These are phyloP conservation scores for Benitochromis conjunctus DNA, from an alignment of 2,113 vertebrate genomes.

Conservation along the genomic window DNA sequence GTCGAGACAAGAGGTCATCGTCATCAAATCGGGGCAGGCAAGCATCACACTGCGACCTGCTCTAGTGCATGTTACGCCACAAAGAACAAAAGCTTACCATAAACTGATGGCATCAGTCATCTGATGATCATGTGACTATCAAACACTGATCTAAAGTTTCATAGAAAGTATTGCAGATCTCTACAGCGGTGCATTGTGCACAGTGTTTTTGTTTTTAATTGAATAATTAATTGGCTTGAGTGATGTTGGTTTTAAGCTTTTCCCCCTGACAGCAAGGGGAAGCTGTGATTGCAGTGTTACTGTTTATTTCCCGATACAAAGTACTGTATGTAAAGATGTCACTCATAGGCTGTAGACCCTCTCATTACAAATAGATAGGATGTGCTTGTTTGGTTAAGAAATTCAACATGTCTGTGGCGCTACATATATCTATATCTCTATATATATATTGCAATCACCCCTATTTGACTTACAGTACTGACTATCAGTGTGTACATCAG, in stretches of 20 bases:
- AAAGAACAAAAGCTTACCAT: conserved; percentile 38
- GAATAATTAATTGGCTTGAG: conserved; percentile 1
- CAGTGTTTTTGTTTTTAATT: not conserved
- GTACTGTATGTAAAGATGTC: conserved; percentile 60
- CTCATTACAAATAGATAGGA: conserved; percentile 22
- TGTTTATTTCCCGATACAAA: conserved; percentile 46
- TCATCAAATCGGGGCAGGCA: conserved; percentile 19
- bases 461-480: conserved; percentile 40
- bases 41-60: conserved; percentile 3
- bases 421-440: not conserved
- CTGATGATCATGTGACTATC: conserved; percentile 14
- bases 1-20: conserved; percentile 3
- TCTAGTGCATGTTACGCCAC: conserved; percentile 52
- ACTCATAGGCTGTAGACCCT: conserved; percentile 19
- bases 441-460: conserved; percentile 1
- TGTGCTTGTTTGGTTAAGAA: conserved; percentile 38
- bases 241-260: conserved; percentile 35
- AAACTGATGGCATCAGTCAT: not conserved
- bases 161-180: conserved; percentile 49
- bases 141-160: conserved; percentile 26
- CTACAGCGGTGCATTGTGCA: not conserved
- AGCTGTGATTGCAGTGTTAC: conserved; percentile 53
- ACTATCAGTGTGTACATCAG: conserved; percentile 37
- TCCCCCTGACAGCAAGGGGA: conserved; percentile 20
- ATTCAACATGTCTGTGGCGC: conserved; percentile 10